Evolutionary conservation across 2,113 vertebrate species (phyloP), one percentile per base, ranked within the genome.

Genomic region (Girardinichthys multiradiatus): DNA sequence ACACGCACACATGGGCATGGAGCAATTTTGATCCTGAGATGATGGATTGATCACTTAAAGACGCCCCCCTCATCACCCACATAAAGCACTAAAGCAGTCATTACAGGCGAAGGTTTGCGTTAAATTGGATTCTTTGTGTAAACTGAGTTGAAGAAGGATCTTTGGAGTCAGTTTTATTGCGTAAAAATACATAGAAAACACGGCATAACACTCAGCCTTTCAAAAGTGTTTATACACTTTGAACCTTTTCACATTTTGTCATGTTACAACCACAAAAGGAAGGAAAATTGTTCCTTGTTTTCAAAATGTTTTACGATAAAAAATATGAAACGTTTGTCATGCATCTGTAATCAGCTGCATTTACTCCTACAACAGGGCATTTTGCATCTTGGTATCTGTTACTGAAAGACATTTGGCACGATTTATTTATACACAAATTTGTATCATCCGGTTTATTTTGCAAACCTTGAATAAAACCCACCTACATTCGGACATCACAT

Each of bases 11-110:
- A 62, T 64, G 57, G 61, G 2, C 42, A 19, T 14, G 59, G 58
- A 67, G 69, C 65, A 74, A 87, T 89, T 90, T 83, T 90, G 77
- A 91, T 85, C 86, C 76, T 8, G 29, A 67, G 91, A 90, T 88
- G 86, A 86, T 81, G 85, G 88, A 90, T 88, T 84, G 87, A 92
- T 90, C 79, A 82, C 86, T 87, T 87, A 84, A 80, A 80, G 80
- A 82, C 79, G 79, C 45, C 35, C 37, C 59, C 69, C 63, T 57
- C 74, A 61, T 65, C 35, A 54, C 60, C 45, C 74, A 57, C 24
- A 74, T 84, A 54, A 72, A 77, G 27, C 54, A 37, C 64, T 66
- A 42, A 70, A 57, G 51, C 66, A 45, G 17, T 60, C 45, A 65
- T 68, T 54, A 82, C 21, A 21, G 74, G 39, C 33, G 31, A 65